Evolutionary conservation across 2,888 invertebrate species (phyloP).

Genomic region (Toxonevra muliebris): DNA sequence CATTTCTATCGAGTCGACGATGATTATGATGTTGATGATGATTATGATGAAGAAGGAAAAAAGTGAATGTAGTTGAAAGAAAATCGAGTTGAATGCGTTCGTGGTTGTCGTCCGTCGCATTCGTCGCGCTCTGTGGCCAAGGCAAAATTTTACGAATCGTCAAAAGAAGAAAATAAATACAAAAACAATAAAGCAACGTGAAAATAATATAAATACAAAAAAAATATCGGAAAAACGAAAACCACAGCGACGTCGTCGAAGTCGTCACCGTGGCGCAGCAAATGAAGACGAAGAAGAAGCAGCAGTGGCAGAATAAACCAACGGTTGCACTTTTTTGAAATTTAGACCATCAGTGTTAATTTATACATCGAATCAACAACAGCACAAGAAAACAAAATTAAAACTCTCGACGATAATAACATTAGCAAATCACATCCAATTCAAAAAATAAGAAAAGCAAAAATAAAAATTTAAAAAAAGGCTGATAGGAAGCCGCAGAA

Average conservation of each 20-base stretch:
- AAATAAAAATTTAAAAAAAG: neutral
- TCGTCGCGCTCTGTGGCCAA: constrained; percentile 8
- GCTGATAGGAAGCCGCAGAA: neutral
- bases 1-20: neutral
- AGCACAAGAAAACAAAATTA: constrained; percentile 35
- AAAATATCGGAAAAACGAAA: neutral
- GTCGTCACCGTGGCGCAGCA: constrained; percentile 7
- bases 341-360: constrained; percentile 64
- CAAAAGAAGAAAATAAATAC: too few species aligned
- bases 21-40: constrained; percentile 5
- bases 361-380: constrained; percentile 65
- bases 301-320: constrained; percentile 25
- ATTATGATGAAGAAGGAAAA: constrained; percentile 10
- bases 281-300: constrained; percentile 9
- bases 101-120: constrained; percentile 25
- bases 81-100: constrained; percentile 22
- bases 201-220: too few species aligned
- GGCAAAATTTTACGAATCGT: neutral
- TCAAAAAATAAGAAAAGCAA: neutral
- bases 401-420: constrained; percentile 27
- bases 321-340: constrained; percentile 46
- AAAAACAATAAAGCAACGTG: too few species aligned
- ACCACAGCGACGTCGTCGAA: neutral
- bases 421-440: neutral
- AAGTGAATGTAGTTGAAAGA: constrained; percentile 11